Base-by-base conservation (phyloP, 1,140 invertebrate species). In the Diabrotica undecimpunctata region DNA sequence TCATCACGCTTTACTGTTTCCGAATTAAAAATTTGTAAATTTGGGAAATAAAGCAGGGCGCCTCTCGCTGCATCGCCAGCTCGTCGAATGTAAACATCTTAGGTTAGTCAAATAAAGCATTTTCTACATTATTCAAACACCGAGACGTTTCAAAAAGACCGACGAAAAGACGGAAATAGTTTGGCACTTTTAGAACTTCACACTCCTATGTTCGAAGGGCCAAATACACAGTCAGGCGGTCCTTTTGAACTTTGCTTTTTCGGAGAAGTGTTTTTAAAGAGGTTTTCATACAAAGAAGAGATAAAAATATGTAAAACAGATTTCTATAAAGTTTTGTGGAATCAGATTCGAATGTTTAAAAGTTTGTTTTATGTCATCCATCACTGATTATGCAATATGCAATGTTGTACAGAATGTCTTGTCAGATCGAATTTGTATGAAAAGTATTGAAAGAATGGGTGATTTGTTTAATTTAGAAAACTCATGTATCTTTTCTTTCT, bases 181-280 rank as follows among this genome's bases (percentile, higher is more conserved):
- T 46, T 46, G 41, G 41, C 41, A 46, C 41, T 46, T 46, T 46
- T 46, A 46, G 41, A 46, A 46, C 41, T 46, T 46, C 41, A 46
- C 41, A 46, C 41, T 10, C 41, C n/a, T 46, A 46, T 46, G 41
- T 46, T 46, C 41, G 41, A 10, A 46, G 41, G 41, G 41, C 41
- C 41, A 46, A 46, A 46, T 6, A 46, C 41, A 46, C 8, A 46
- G 41, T 46, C n/a, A 46, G 41, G 41, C 41, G 41, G 41, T n/a
- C 3, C n/a, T 46, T 46, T 46, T 46, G 41, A 46, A 46, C 41
- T 46, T 46, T 6, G n/a, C 41, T 46, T 46, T 46, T 46, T 46
- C 41, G 8, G n/a, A 46, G 41, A 46, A 46, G 41, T 46, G 8
- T 46, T 46, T 46, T 46, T 46, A 46, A 46, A 46, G n/a, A 46